These are phyloP conservation scores for Lontra canadensis DNA, from an alignment of 2,113 vertebrate genomes.

Conservation along the genomic window DNA sequence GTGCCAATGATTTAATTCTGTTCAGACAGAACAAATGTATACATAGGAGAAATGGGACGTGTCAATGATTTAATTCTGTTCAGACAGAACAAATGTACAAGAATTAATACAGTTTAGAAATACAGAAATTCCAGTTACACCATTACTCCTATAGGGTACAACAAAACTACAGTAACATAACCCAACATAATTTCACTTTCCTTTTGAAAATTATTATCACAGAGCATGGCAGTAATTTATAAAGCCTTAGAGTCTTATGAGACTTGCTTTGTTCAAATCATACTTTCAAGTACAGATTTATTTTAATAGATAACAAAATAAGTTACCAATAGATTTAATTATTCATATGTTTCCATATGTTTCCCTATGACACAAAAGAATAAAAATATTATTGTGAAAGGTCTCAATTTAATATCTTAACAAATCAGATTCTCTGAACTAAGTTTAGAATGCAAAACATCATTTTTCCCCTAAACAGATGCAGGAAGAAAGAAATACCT, in stretches of 20 bases:
- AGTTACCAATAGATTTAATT: conserved; percentile 1
- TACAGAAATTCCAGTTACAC: not conserved
- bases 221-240: not conserved
- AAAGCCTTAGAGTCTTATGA: not conserved
- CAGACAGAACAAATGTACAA: not conserved
- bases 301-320: conserved; percentile 19
- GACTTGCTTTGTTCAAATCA: conserved; percentile 17
- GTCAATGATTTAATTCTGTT: too few species aligned
- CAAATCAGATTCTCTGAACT: not conserved
- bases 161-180: not conserved
- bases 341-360: not conserved
- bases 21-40: not conserved
- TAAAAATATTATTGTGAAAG: not conserved
- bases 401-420: not conserved
- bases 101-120: not conserved
- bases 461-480: not conserved
- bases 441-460: not conserved
- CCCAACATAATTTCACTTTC: not conserved
- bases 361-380: not conserved
- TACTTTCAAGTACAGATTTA: conserved; percentile 18
- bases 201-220: not conserved
- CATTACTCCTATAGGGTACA: not conserved
- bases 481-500: not conserved
- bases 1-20: not conserved
- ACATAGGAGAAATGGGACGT: too few species aligned